Evolutionary conservation across 1,140 invertebrate species (phyloP), one percentile per base, ranked within the genome.

Genomic region (Aphidius ervi): DNA sequence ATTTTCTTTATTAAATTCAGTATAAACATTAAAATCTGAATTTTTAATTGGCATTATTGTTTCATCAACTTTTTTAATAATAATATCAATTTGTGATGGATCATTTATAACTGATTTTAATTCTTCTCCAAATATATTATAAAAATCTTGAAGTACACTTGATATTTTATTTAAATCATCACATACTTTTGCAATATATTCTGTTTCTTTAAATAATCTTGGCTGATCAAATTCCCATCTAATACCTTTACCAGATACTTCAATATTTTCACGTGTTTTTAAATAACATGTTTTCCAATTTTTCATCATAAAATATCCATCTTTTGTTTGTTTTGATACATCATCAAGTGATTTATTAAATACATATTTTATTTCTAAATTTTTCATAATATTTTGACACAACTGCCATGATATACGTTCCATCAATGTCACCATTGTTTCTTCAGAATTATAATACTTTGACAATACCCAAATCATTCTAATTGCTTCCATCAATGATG

Each of bases 141-240:
- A 87, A 70, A 95, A 95, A 71, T 95, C 90, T 68, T 90, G 85
- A 0, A 94, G 80, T 0, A 91, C 85, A 31, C 84, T 88, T 56
- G 52, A 86, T 58, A 94, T 84, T 67, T 89, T 83, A 45, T 87
- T 81, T 20, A 95, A 80, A 73, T 95, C 88, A 31, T 84, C 78
- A 65, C 89, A 90, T n/a, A 95, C 90, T 9, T 79, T 80, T 0
- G 67, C 85, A 64, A 94, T 88, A 69, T 95, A 93, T 70, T 95
- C 91, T 0, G 92, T 92, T 53, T 86, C 83, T 7, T 86, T 86
- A 73, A 96, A 96, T 3, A 96, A 77, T 49, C 83, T 82, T 8
- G 83, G 85, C 63, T 88, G 86, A 69, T 95, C 90, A 75, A 97
- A 96, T 75, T 97, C 94, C 94, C 94, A 96, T 10, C 93, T 83